Base-by-base conservation (phyloP, 2,113 vertebrate genomes). In the Chaenocephalus aceratus region DNA sequence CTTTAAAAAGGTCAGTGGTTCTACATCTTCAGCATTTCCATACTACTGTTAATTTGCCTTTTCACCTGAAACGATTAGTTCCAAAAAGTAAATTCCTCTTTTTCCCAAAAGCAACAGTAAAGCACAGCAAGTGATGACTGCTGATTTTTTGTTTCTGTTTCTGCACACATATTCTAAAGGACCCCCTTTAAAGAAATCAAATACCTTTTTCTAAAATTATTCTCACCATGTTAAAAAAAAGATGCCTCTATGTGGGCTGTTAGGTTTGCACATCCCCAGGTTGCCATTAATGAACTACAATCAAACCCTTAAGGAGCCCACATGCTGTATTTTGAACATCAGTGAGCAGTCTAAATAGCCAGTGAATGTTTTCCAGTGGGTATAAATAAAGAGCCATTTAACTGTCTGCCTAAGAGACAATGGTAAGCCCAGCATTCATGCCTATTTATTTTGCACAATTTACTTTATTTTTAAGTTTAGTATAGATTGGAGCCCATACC, bases 341-440 rank as follows among this genome's bases (percentile, higher is more conserved):
- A 68, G 45, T 67, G 69, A 81, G 65, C 4, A 54, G 68, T 83
- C 73, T 65, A 72, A 80, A 82, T 86, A 86, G 72, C 69, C 58
- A 58, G 3, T 83, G 61, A 88, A 80, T 87, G 80, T 77, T 84
- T 86, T 83, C 58, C 73, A 68, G 52, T 56, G 61, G n/a, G 46
- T 75, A 77, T 77, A 83, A 86, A 88, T 85, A 79, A 82, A 2
- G 7, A 79, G 56, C 70, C 65, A 75, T 89, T 89, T 77, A 86
- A 66, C 65, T 16, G 3, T 83, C 73, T 82, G 18, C 68, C 56
- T 85, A 77, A 58, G 67, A 84, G 70, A 87, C 45, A 53, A 82
- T 80, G 48, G 88, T 16, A 75, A n/a, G 57, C 56, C 49, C 13
- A 34, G 4, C 18, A 61, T 36, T 79, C 11, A 66, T n/a, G 60